Conservation (phyloP, 2,797 vertebrate species). For the Typhlichthys eigenmanni region DNA sequence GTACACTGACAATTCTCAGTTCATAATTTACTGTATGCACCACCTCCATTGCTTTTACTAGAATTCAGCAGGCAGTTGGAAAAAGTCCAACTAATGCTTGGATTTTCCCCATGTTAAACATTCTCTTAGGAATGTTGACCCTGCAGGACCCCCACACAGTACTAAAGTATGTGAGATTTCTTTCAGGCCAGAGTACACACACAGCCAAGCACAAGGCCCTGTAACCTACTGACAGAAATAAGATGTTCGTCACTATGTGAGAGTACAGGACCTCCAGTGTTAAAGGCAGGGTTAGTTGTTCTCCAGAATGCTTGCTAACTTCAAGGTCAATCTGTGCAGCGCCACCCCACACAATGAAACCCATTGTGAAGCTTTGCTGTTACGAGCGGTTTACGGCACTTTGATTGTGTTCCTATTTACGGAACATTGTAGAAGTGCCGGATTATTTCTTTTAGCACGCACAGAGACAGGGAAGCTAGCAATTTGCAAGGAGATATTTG, state of each 20-base stretch:
- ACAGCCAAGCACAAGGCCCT: constrained; percentile 55
- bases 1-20: constrained; percentile 33
- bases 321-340: no score
- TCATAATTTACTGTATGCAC: constrained; percentile 11
- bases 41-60: constrained; percentile 7
- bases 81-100: constrained; percentile 42
- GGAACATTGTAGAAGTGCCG: no score
- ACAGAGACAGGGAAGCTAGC: no score
- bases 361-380: no score
- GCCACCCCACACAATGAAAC: no score
- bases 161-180: constrained; percentile 32
- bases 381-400: no score
- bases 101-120: constrained; percentile 45
- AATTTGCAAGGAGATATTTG: no score
- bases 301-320: no score
- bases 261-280: constrained; percentile 47
- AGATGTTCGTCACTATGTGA: constrained; percentile 51
- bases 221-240: constrained; percentile 54
- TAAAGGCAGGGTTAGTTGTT: not conserved
- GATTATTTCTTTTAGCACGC: no score
- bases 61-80: constrained; percentile 3
- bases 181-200: constrained; percentile 14
- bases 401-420: no score
- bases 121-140: constrained; percentile 42
- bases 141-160: constrained; percentile 27